Percentiles rank a stretch among this genome's conserved stretches.
Evolutionary conservation across 2,113 vertebrate genomes (phyloP).

Genomic region (Anolis carolinensis): DNA sequence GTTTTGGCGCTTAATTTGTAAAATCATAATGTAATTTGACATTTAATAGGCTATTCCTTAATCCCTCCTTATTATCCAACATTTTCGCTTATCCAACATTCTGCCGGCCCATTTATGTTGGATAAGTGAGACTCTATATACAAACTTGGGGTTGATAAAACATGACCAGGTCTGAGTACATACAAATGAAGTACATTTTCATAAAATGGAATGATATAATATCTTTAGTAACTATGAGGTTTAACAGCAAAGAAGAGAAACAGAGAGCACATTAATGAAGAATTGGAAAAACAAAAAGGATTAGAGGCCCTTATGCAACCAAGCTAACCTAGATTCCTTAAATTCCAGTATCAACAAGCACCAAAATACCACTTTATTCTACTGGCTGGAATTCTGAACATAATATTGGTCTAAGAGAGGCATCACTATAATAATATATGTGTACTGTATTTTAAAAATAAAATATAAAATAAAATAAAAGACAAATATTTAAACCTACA

Average conservation of each 20-base stretch:
- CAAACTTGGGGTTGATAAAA: not conserved
- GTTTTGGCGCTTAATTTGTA: no score
- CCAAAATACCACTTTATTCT: fast-evolving
- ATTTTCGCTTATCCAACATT: no score
- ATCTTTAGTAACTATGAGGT: not conserved
- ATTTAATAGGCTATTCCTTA: no score
- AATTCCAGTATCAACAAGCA: not conserved
- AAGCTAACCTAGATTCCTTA: conserved; percentile 39
- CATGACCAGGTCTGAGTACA: conserved; percentile 3
- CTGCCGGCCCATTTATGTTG: no score
- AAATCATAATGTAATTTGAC: no score
- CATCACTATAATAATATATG: not conserved
- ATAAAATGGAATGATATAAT: conserved; percentile 6
- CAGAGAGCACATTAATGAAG: conserved; percentile 4
- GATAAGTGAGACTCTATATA: no score
- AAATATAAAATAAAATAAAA: not conserved
- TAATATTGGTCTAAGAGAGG: not conserved
- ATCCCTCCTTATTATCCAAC: no score
- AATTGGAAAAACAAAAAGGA: not conserved
- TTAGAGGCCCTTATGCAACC: not conserved
- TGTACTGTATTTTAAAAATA: not conserved
- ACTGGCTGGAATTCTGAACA: conserved; percentile 6
- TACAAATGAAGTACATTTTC: fast-evolving
- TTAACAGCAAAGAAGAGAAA: not conserved
- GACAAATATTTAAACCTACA: not conserved